phyloP scores from a whole-genome alignment of 2,888 invertebrate genomes.

The Galerucella pusilla region DNA sequence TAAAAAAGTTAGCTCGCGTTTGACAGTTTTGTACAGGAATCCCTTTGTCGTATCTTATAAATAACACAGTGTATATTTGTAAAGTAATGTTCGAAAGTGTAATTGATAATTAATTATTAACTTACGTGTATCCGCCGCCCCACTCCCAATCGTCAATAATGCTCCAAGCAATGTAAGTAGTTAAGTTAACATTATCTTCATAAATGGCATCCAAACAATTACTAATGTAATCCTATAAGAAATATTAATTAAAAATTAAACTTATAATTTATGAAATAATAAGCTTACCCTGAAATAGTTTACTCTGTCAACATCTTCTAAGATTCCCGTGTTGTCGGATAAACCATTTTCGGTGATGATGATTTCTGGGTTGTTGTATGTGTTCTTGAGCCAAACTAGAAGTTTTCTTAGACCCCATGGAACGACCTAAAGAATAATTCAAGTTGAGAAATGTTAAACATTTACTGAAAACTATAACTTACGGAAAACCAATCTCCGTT shows the following conservation, averaged over 20 bases:
- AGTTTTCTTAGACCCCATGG: slow-evolving; percentile 49
- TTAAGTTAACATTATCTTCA: slow-evolving; percentile 40
- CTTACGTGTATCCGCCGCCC: slow-evolving; percentile 41
- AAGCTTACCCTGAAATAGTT: slow-evolving; percentile 57
- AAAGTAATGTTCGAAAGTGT: too few species aligned
- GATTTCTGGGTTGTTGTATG: slow-evolving; percentile 47
- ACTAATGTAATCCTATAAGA: slow-evolving; percentile 37
- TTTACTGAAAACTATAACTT: too few species aligned
- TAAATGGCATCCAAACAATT: slow-evolving; percentile 43
- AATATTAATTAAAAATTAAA: background rate
- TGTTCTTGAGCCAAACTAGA: slow-evolving; percentile 46
- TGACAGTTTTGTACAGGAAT: too few species aligned
- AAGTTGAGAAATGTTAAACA: too few species aligned
- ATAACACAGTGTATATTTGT: too few species aligned
- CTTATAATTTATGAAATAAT: background rate
- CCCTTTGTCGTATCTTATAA: too few species aligned
- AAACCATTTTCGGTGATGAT: slow-evolving; percentile 50
- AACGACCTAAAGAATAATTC: slow-evolving; percentile 39
- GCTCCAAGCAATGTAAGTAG: slow-evolving; percentile 40
- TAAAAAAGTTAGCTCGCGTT: too few species aligned
- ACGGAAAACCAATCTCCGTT: slow-evolving; percentile 56
- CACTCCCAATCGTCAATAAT: slow-evolving; percentile 46
- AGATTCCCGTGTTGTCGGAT: slow-evolving; percentile 40
- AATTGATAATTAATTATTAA: slow-evolving; percentile 7
- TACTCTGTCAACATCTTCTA: slow-evolving; percentile 47